These are phyloP conservation scores for Magallana angulata DNA, from an alignment of 1,140 invertebrate species.

Conservation along the genomic window DNA sequence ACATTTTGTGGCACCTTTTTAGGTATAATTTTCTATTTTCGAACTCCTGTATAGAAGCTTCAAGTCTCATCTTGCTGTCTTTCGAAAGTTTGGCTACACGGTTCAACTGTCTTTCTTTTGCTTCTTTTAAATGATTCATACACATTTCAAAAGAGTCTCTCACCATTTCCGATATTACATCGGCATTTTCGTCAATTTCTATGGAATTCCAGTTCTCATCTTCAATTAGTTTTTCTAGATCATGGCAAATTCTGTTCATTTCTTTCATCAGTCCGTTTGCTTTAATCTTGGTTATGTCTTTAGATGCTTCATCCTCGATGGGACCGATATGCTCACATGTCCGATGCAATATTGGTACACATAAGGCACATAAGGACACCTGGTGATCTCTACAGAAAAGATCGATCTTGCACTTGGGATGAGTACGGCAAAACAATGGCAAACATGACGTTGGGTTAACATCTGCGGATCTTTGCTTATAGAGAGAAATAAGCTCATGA, in stretches of 20 bases:
- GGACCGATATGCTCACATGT: not conserved
- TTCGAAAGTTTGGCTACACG: not conserved
- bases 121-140: not conserved
- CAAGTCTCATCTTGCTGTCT: not conserved
- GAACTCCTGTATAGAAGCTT: not conserved
- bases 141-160: not conserved
- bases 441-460: not conserved
- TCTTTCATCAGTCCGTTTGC: not conserved
- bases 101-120: not conserved
- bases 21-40: not conserved
- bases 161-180: not conserved
- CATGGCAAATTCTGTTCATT: not conserved
- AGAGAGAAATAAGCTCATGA: not conserved
- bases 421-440: not conserved
- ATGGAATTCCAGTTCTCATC: not conserved
- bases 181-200: not conserved
- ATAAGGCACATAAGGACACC: not conserved
- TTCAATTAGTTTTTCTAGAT: not conserved
- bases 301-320: not conserved
- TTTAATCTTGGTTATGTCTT: not conserved
- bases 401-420: not conserved
- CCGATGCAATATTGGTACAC: not conserved
- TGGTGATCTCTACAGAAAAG: not conserved
- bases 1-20: not conserved
- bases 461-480: not conserved